Conservation (phyloP, 2,888 invertebrate genomes). For the Neoascia interrupta region DNA sequence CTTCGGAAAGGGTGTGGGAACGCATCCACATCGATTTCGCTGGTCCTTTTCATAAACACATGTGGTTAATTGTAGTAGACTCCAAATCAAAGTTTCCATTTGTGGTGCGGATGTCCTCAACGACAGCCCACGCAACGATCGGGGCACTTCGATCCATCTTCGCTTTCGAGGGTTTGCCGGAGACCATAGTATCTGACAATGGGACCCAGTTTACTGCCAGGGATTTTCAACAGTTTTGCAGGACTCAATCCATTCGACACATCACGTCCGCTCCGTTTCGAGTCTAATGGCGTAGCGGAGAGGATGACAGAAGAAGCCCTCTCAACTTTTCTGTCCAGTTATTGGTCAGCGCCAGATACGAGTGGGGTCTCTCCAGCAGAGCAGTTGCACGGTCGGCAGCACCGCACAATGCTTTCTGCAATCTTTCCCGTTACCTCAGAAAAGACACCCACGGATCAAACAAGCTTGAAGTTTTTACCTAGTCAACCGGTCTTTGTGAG, state of each 20-base stretch:
- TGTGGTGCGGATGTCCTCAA: background rate
- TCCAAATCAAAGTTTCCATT: constrained; percentile 31
- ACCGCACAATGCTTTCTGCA: too few species aligned
- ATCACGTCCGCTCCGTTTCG: background rate
- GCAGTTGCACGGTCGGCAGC: too few species aligned
- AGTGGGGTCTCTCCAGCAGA: too few species aligned
- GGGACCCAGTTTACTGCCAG: constrained; percentile 66
- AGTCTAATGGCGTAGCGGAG: background rate
- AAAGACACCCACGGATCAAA: too few species aligned
- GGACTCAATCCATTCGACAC: background rate
- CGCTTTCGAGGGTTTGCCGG: constrained; percentile 69
- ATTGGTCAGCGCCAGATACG: too few species aligned
- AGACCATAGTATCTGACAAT: constrained; percentile 70
- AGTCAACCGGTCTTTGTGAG: too few species aligned
- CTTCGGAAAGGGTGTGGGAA: constrained; percentile 6
- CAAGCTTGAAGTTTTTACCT: too few species aligned
- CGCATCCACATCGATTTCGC: constrained; percentile 16
- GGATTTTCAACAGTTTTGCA: constrained; percentile 68
- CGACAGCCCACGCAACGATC: constrained; percentile 10
- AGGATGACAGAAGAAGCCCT: background rate
- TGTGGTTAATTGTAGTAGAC: constrained; percentile 27
- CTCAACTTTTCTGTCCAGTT: too few species aligned
- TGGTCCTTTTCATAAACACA: constrained; percentile 21
- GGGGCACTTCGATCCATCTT: constrained; percentile 63
- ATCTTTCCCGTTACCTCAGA: too few species aligned